Evolutionary conservation across 2,797 vertebrate species (phyloP).

Genomic region (Rhabdophis nuchalis): DNA sequence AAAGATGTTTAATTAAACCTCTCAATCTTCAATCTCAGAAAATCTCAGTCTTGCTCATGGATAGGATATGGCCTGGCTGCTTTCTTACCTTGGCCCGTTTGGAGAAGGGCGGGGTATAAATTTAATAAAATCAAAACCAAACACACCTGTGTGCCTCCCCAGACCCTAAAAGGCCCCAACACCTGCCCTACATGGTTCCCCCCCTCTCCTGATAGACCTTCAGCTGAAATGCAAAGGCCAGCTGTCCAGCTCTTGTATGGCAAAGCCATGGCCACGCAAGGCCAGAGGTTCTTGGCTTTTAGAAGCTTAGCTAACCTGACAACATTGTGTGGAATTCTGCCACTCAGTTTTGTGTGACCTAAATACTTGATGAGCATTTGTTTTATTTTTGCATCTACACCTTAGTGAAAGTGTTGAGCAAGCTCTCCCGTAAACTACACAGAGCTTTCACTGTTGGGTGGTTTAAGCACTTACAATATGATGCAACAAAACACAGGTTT

Average conservation of each 20-base stretch:
- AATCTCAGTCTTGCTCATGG: background rate
- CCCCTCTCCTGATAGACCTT: background rate
- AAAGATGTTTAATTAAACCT: no score
- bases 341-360: background rate
- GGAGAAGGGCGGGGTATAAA: no score
- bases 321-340: background rate
- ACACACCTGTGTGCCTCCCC: background rate
- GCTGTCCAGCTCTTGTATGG: background rate
- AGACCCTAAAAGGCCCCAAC: background rate
- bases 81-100: background rate
- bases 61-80: background rate
- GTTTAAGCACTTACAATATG: background rate
- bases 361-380: background rate
- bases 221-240: background rate
- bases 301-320: background rate
- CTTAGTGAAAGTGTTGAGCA: background rate
- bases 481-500: background rate
- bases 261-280: background rate
- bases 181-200: background rate
- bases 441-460: background rate
- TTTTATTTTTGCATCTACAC: background rate
- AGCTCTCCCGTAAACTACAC: background rate
- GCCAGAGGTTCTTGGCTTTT: background rate
- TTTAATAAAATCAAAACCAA: no score
- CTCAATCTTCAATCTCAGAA: background rate